Percentiles rank a stretch among this genome's conserved stretches.
These are phyloP conservation scores for Crocidura indochinensis DNA, from an alignment of 2,797 vertebrate species.

Conservation along the genomic window DNA sequence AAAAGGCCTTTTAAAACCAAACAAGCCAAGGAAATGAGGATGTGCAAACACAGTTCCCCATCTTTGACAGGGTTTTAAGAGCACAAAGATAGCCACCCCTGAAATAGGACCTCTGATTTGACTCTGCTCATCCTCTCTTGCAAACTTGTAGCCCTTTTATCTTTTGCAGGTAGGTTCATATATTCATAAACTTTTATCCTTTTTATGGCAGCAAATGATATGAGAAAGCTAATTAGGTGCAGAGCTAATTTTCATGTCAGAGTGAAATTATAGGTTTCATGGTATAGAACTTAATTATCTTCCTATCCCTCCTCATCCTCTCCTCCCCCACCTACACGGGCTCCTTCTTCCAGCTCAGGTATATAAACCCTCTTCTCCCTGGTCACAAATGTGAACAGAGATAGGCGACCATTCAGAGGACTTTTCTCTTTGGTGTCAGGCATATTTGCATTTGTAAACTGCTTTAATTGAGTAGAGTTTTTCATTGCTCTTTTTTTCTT, in stretches of 20 bases:
- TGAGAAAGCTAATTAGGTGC: constrained; percentile 85
- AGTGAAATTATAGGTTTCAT: constrained; percentile 77
- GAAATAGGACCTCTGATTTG: constrained; percentile 34
- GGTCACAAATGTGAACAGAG: constrained; percentile 78
- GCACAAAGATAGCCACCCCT: constrained; percentile 45
- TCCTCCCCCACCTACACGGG: not conserved
- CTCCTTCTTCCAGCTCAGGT: constrained; percentile 51
- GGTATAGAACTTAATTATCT: constrained; percentile 74
- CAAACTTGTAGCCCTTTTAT: constrained; percentile 53
- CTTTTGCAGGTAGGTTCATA: constrained; percentile 75
- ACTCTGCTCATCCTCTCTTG: constrained; percentile 59
- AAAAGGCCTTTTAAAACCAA: not conserved
- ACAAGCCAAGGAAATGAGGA: not conserved
- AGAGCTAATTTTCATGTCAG: constrained; percentile 85
- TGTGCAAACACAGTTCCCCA: not conserved
- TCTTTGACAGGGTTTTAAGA: not conserved
- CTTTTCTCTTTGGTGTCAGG: constrained; percentile 77
- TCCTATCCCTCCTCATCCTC: constrained; percentile 73
- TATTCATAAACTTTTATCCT: constrained; percentile 82
- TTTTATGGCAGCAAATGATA: constrained; percentile 81
- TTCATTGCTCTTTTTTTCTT: constrained; percentile 80
- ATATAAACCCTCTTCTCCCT: constrained; percentile 51
- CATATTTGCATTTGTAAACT: constrained; percentile 82
- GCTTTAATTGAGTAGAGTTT: constrained; percentile 79
- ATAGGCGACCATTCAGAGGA: constrained; percentile 45